A percentile compares a stretch with the other conserved stretches of the same genome.
Conservation (phyloP, 1,140 invertebrate species). For the Penaeus chinensis region DNA sequence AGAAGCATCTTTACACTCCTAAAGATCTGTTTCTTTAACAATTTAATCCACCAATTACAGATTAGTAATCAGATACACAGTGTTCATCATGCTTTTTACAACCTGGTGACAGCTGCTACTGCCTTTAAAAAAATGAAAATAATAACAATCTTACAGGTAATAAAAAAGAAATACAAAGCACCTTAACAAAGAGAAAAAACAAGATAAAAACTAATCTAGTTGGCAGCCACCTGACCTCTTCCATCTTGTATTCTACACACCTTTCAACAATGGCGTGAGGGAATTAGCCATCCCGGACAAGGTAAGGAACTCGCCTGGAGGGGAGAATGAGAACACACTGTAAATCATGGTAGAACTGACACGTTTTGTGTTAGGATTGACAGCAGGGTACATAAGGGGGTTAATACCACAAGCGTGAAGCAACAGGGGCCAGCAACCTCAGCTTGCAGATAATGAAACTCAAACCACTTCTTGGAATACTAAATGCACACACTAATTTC, state of each 20-base stretch:
- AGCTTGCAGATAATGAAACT: constrained; percentile 66
- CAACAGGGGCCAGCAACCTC: not conserved
- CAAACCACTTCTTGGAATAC: not conserved
- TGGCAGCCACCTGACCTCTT: not conserved
- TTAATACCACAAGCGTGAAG: too few species aligned
- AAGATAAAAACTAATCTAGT: constrained; percentile 62
- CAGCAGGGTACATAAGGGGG: too few species aligned
- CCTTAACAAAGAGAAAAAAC: constrained; percentile 61
- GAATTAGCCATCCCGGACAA: constrained; percentile 37
- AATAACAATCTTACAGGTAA: constrained; percentile 69
- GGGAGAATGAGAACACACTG: constrained; percentile 18
- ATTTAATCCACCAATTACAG: too few species aligned
- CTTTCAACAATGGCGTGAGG: constrained; percentile 35
- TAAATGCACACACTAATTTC: not conserved
- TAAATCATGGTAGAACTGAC: too few species aligned
- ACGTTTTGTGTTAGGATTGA: too few species aligned
- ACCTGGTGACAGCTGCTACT: constrained; percentile 20
- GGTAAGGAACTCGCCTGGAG: constrained; percentile 45
- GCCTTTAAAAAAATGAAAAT: constrained; percentile 69
- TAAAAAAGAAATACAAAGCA: not conserved
- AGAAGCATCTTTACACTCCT: too few species aligned
- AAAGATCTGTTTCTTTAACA: too few species aligned
- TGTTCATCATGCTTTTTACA: too few species aligned
- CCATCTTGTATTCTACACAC: constrained; percentile 51
- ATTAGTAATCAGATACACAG: too few species aligned